These are phyloP conservation scores for Zaprionus gabonicus DNA, from an alignment of 1,140 invertebrate genomes.

Conservation along the genomic window DNA sequence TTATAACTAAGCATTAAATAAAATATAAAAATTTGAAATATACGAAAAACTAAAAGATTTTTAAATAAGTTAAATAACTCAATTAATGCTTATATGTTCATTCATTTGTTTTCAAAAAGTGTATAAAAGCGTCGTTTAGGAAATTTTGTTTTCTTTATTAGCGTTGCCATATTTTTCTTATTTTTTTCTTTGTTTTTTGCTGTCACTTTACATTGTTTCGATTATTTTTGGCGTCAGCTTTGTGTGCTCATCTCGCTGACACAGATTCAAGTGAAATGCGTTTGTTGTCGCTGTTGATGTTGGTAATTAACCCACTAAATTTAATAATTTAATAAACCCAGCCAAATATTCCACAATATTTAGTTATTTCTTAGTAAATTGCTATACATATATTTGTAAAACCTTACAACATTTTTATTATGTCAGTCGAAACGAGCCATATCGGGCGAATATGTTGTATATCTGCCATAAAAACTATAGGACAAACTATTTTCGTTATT, in stretches of 20 bases:
- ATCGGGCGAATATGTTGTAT: no score
- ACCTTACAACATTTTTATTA: no score
- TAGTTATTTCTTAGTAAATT: background rate
- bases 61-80: background rate
- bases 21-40: background rate
- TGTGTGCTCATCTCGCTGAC: conserved; percentile 42
- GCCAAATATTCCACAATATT: conserved; percentile 22
- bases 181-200: background rate
- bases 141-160: conserved; percentile 23
- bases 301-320: conserved; percentile 43
- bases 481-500: no score
- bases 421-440: no score
- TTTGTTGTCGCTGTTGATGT: background rate
- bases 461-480: no score
- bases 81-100: no score
- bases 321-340: conserved; percentile 8
- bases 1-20: no score
- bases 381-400: no score
- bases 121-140: conserved; percentile 15
- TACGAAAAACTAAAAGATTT: background rate
- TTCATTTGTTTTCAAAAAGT: background rate
- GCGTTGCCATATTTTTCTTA: conserved; percentile 4
- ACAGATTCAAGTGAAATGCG: conserved; percentile 37
- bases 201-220: conserved; percentile 39
- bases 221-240: conserved; percentile 42